A percentile compares a stretch with the other conserved stretches of the same genome.
Conservation (phyloP, 1,140 invertebrate species). For the Palaemon carinicauda region DNA sequence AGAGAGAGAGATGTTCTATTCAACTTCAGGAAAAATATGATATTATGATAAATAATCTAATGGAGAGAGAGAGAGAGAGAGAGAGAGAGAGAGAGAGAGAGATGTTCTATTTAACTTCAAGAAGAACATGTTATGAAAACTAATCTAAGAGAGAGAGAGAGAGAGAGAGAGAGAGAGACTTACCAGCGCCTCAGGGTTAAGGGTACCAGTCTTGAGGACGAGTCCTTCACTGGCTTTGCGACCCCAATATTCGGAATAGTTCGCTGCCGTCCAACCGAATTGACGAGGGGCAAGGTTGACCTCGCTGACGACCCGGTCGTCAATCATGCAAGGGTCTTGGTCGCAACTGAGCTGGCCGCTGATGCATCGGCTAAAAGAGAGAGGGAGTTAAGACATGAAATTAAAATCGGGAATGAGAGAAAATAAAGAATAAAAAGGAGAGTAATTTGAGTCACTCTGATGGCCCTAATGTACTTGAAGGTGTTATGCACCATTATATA, state of each 20-base stretch:
- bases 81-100: no score
- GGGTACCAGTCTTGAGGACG: conserved; percentile 75
- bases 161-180: conserved; percentile 32
- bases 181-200: conserved; percentile 69
- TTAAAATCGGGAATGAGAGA: not conserved
- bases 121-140: no score
- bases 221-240: conserved; percentile 82
- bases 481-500: no score
- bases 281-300: conserved; percentile 71
- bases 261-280: conserved; percentile 77
- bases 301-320: conserved; percentile 72
- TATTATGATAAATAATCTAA: no score
- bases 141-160: not conserved
- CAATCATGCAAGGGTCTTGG: conserved; percentile 77
- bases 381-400: not conserved
- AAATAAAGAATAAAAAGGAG: no score
- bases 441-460: no score
- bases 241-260: conserved; percentile 86
- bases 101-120: no score
- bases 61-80: no score
- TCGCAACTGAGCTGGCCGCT: conserved; percentile 70
- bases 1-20: not conserved
- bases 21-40: no score
- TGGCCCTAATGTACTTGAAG: no score
- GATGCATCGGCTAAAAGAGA: not conserved